A percentile compares a stretch with the other conserved stretches of the same genome.
These are phyloP conservation scores for Thymelicus sylvestris DNA, from an alignment of 2,888 invertebrate species.

Conservation along the genomic window DNA sequence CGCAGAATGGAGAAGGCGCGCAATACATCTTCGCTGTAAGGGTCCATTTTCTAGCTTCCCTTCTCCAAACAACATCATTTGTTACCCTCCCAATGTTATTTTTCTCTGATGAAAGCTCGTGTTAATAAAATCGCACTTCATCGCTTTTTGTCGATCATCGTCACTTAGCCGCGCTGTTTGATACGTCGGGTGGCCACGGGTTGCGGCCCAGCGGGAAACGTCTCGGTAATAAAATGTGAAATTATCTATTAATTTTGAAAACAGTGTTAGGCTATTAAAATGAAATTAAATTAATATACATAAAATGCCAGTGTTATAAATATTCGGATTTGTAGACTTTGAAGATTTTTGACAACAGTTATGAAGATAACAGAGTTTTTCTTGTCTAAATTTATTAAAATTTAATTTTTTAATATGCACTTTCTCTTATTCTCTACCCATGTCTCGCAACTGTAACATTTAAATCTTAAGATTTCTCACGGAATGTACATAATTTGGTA, in stretches of 20 bases:
- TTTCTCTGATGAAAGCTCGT: conserved; percentile 78
- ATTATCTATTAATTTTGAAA: neutral
- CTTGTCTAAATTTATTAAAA: too few relatives aligned
- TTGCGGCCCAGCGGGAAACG: conserved; percentile 11
- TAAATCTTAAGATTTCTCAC: too few relatives aligned
- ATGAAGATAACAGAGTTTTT: neutral
- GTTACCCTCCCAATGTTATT: conserved; percentile 78
- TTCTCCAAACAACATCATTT: conserved; percentile 82
- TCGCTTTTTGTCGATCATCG: conserved; percentile 84
- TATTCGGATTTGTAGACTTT: too few relatives aligned
- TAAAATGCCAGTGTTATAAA: too few relatives aligned
- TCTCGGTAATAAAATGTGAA: neutral
- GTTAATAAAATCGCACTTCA: conserved; percentile 84
- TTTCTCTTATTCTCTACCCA: too few relatives aligned
- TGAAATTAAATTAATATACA: neutral
- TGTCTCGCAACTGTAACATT: too few relatives aligned
- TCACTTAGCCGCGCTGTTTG: conserved; percentile 72
- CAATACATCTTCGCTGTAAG: conserved; percentile 54
- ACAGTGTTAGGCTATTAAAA: neutral
- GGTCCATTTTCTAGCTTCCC: conserved; percentile 60
- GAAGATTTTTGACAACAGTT: too few relatives aligned
- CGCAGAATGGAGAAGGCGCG: conserved; percentile 37
- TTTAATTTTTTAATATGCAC: too few relatives aligned
- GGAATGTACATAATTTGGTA: too few relatives aligned
- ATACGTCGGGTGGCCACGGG: conserved; percentile 53